Base-by-base conservation (phyloP, 1,140 invertebrate genomes). In the Branchinecta lindahli region DNA sequence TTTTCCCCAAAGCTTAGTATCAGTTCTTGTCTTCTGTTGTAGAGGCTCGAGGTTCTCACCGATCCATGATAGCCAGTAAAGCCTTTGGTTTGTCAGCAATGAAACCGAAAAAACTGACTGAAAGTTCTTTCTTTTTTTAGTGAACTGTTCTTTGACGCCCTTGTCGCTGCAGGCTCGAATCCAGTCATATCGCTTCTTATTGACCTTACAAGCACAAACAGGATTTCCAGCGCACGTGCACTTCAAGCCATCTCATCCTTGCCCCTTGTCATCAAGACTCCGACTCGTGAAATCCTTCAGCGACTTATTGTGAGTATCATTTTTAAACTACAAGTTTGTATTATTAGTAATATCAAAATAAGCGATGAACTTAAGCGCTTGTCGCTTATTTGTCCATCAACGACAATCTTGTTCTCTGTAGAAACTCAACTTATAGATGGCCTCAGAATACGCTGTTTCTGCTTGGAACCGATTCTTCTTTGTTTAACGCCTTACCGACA, bases 161-260 rank as follows among this genome's bases (percentile, higher is more conserved):
- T 72, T 44, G 70, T 72, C 18, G 68, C 68, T 18, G 52, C 61
- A 61, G 75, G 75, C 33, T 74, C 74, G 46, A 75, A 75, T 70
- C 74, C 75, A 44, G 61, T 70, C 46, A 69, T 75, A 44, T 68
- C 71, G 7, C 47, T 71, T 21, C 15, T 76, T 12, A 71, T 73
- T 46, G 70, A 75, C 15, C 67, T 73, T 12, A 74, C 75, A 46
- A 66, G 72, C 65, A 69, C 44, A 8, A 52, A 70, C 8, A 61
- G 72, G 66, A 46, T 76, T n/a, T 66, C 44, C 20, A 71, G 70
- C 44, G 67, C 72, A 65, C 44, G 72, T 18, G 72, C 73, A 47
- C 52, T 72, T 46, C 73, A 74, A 66, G 21, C 72, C 12, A 52
- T 76, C 5, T 69, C 72, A 68, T 70, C 70, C 9, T 68, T 75